A percentile compares a stretch with the other conserved stretches of the same genome.
phyloP scores from a whole-genome alignment of 2,888 invertebrate species.

The Polia nebulosa region DNA sequence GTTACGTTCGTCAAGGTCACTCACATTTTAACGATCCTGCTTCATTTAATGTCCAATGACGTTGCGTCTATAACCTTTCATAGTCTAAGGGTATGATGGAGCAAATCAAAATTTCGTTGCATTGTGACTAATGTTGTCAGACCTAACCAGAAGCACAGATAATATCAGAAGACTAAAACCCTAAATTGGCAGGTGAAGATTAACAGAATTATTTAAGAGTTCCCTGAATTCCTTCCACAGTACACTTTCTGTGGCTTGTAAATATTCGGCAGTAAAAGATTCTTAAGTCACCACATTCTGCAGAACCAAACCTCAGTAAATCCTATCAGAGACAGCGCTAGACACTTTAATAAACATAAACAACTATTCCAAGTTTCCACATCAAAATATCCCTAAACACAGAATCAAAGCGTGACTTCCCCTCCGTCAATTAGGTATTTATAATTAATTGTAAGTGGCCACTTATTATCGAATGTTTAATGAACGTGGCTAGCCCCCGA shows the following conservation, averaged over 20 bases:
- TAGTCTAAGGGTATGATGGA: no score
- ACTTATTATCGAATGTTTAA: conserved; percentile 65
- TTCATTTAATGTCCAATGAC: no score
- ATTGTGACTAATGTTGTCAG: neutral
- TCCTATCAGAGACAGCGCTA: neutral
- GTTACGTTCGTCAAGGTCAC: no score
- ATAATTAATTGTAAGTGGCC: conserved; percentile 60
- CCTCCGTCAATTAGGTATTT: conserved; percentile 53
- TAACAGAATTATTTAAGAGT: neutral
- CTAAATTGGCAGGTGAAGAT: neutral
- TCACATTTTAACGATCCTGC: no score
- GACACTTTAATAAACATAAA: conserved; percentile 12
- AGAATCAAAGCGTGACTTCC: conserved; percentile 57
- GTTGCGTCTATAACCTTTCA: no score
- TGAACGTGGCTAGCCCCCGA: conserved; percentile 23
- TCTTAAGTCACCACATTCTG: neutral
- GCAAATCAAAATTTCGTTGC: no score
- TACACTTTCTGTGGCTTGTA: no score
- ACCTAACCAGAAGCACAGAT: no score
- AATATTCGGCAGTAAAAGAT: neutral
- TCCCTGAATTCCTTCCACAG: neutral
- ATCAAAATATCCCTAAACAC: conserved; percentile 57
- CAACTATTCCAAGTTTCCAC: conserved; percentile 9
- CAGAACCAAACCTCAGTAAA: no score
- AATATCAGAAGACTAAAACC: neutral